A percentile compares a stretch with the other conserved stretches of the same genome.
These are phyloP conservation scores for Pheosia gnoma DNA, from an alignment of 2,888 invertebrate genomes.

Conservation along the genomic window DNA sequence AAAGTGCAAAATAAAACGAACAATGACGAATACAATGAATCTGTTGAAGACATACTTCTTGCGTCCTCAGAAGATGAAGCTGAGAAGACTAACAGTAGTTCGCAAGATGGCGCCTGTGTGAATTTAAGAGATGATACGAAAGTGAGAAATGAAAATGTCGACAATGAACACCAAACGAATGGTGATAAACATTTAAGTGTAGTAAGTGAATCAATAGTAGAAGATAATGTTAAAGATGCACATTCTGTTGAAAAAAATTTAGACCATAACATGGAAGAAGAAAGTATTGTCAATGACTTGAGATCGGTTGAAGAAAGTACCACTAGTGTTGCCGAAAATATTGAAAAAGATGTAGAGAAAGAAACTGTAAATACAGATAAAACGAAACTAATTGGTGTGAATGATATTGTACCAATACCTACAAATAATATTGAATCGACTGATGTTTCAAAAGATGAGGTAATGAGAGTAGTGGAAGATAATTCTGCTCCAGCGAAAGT, in stretches of 20 bases:
- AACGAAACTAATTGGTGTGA: conserved; percentile 2
- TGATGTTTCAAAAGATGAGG: conserved; percentile 16
- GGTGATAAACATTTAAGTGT: conserved; percentile 8
- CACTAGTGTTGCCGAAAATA: conserved; percentile 9
- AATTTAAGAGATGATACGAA: conserved; percentile 55
- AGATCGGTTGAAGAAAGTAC: conserved; percentile 9
- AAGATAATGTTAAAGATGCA: conserved; percentile 14
- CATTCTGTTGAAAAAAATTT: conserved; percentile 16
- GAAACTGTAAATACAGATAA: conserved; percentile 7
- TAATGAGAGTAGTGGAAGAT: conserved; percentile 3
- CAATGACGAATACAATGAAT: conserved; percentile 48
- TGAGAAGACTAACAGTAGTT: conserved; percentile 12
- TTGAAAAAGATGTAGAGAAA: neutral
- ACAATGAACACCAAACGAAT: conserved; percentile 21
- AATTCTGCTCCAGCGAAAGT: neutral
- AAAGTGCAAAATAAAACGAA: conserved; percentile 37
- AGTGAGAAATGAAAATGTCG: conserved; percentile 50
- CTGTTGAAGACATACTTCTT: conserved; percentile 59
- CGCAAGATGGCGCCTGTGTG: conserved; percentile 26
- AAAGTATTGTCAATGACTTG: conserved; percentile 9
- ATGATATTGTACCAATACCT: conserved; percentile 1
- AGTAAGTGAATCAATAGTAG: conserved; percentile 4
- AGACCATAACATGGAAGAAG: conserved; percentile 11
- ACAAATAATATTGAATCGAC: conserved; percentile 9
- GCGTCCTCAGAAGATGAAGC: conserved; percentile 64